Evolutionary conservation across 2,113 vertebrate species (phyloP).

Genomic region (Trochalopteron elliotii): DNA sequence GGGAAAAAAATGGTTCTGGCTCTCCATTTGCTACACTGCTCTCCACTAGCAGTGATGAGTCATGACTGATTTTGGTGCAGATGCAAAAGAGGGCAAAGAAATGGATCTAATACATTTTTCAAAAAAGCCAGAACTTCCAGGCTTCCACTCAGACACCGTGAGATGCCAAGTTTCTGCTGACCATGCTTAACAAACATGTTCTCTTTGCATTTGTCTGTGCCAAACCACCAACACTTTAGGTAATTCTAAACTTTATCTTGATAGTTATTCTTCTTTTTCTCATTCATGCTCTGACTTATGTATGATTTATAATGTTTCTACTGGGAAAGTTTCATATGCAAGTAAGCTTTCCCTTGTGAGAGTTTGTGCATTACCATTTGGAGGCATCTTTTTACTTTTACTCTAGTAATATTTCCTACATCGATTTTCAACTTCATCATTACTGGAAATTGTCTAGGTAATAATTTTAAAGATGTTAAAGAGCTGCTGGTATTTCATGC

Average conservation of each 20-base stretch:
- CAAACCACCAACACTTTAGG: background rate
- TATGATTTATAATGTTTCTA: slow-evolving; percentile 42
- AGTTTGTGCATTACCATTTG: background rate
- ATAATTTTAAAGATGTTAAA: slow-evolving; percentile 42
- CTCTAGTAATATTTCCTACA: slow-evolving; percentile 53
- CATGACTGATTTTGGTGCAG: background rate
- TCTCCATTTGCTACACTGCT: background rate
- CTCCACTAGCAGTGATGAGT: background rate
- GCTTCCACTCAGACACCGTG: background rate
- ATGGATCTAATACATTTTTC: background rate
- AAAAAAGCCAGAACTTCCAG: background rate
- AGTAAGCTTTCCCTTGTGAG: slow-evolving; percentile 12
- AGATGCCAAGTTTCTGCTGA: background rate
- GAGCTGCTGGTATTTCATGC: slow-evolving; percentile 9
- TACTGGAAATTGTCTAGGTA: slow-evolving; percentile 28
- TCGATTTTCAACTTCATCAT: slow-evolving; percentile 27
- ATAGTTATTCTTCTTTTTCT: slow-evolving; percentile 35
- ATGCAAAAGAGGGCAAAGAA: background rate
- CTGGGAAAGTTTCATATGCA: slow-evolving; percentile 19
- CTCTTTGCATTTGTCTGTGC: slow-evolving; percentile 11
- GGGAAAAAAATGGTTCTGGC: background rate
- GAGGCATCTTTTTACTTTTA: slow-evolving; percentile 22
- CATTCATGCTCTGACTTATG: slow-evolving; percentile 30
- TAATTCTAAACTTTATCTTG: slow-evolving; percentile 9
- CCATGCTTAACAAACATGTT: background rate